These are phyloP conservation scores for Drosophila bifasciata DNA, from an alignment of 1,140 invertebrate genomes.

Conservation along the genomic window DNA sequence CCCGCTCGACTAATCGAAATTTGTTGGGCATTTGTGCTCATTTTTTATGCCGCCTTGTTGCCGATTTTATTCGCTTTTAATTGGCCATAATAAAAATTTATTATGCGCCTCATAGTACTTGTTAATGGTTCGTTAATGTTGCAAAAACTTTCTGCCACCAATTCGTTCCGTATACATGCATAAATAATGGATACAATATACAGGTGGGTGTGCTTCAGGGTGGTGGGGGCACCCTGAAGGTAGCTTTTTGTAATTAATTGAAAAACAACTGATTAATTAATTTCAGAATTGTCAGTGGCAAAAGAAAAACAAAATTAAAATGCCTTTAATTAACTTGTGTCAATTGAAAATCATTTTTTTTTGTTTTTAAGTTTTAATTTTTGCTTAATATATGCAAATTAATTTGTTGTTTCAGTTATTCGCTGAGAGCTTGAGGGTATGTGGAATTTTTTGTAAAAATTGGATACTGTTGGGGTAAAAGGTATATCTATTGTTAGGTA, in stretches of 20 bases:
- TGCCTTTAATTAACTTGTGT: constrained; percentile 20
- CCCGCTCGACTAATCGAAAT: constrained; percentile 74
- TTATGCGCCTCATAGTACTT: constrained; percentile 63
- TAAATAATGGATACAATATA: constrained; percentile 25
- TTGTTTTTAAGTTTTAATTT: not conserved
- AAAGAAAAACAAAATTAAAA: not conserved
- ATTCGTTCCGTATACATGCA: constrained; percentile 26
- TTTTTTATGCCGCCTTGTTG: constrained; percentile 64
- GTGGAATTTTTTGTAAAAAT: no score
- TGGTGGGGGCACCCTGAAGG: no score
- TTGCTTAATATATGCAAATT: not conserved
- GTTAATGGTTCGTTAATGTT: constrained; percentile 79
- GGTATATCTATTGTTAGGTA: no score
- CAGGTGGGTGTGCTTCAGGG: no score
- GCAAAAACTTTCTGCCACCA: constrained; percentile 52
- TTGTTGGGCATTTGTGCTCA: constrained; percentile 78
- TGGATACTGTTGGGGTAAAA: no score
- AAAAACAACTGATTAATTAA: constrained; percentile 53
- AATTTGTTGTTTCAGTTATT: no score
- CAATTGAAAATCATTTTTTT: constrained; percentile 20
- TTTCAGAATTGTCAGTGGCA: constrained; percentile 38
- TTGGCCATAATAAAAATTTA: constrained; percentile 82
- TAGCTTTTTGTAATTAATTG: constrained; percentile 35
- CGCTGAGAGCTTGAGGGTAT: no score
- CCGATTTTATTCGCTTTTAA: constrained; percentile 79